Evolutionary conservation across 2,113 vertebrate species (phyloP).

Genomic region (Pachyramphus minor): DNA sequence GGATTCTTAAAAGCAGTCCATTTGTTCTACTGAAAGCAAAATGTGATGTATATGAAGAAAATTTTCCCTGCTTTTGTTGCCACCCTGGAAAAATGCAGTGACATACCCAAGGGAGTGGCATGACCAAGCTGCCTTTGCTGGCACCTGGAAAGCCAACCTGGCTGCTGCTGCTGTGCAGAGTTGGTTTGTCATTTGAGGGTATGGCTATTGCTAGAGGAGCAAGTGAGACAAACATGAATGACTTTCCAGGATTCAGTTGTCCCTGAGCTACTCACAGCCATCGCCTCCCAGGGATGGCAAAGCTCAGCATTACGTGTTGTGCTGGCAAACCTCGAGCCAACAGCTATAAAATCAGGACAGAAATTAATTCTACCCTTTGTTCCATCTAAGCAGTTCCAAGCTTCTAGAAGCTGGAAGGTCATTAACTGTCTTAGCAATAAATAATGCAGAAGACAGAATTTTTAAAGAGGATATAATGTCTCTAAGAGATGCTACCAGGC

Average conservation of each 20-base stretch:
- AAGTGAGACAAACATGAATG: not conserved
- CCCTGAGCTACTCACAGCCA: not conserved
- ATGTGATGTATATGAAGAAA: not conserved
- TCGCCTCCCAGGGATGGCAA: not conserved
- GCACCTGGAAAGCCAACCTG: not conserved
- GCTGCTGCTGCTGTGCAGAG: not conserved
- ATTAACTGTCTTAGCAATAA: not conserved
- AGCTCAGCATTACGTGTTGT: not conserved
- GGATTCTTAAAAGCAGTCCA: not conserved
- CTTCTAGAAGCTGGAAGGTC: not conserved
- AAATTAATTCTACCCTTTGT: not conserved
- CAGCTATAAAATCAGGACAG: not conserved
- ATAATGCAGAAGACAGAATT: not conserved
- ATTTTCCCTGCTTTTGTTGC: not conserved
- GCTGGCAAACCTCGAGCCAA: not conserved
- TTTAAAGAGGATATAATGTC: not conserved
- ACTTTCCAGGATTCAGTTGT: not conserved
- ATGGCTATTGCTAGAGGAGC: fast-evolving
- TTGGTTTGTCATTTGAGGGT: fast-evolving
- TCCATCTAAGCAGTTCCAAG: not conserved
- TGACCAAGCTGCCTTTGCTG: not conserved
- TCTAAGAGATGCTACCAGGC: not conserved
- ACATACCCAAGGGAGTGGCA: not conserved
- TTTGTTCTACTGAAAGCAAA: not conserved
- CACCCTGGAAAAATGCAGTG: not conserved